Percentiles rank a stretch among this genome's conserved stretches.
Conservation (phyloP, 2,888 invertebrate genomes). For the Machimus atricapillus region DNA sequence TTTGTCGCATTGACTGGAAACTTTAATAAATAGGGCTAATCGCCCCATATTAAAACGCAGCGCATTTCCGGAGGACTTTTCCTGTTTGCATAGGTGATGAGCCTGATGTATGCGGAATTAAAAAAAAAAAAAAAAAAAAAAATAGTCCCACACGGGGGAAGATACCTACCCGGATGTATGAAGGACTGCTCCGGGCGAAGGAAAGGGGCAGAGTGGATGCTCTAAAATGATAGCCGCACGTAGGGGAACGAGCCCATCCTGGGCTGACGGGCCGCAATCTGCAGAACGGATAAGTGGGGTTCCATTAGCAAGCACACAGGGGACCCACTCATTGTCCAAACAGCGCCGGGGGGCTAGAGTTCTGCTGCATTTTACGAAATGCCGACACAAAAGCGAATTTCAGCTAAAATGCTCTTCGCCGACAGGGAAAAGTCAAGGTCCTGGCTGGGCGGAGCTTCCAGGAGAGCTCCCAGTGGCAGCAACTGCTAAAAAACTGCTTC, state of each 20-base stretch:
- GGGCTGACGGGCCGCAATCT: not conserved
- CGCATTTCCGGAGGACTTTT: not conserved
- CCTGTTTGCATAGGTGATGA: not conserved
- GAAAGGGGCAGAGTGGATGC: not conserved
- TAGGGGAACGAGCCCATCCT: not conserved
- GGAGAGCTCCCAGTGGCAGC: not conserved
- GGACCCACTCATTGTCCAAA: constrained; percentile 14
- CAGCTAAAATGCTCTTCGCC: constrained; percentile 18
- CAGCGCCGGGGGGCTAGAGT: not conserved
- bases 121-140: not conserved
- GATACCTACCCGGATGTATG: not conserved
- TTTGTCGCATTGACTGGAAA: not conserved
- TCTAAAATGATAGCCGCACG: not conserved
- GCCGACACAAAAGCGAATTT: constrained; percentile 24
- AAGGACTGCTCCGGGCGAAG: not conserved
- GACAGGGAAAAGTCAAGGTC: constrained; percentile 34
- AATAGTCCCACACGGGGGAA: not conserved
- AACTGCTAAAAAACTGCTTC: not conserved
- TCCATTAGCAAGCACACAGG: constrained; percentile 17
- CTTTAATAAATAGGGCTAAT: not conserved
- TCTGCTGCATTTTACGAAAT: constrained; percentile 11
- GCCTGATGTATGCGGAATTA: not conserved
- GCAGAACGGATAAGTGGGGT: not conserved
- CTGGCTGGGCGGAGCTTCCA: not conserved
- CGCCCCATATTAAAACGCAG: not conserved